A percentile compares a stretch with the other conserved stretches of the same genome.
Conservation (phyloP, 2,113 vertebrate species). For the Myotis brandtii region DNA sequence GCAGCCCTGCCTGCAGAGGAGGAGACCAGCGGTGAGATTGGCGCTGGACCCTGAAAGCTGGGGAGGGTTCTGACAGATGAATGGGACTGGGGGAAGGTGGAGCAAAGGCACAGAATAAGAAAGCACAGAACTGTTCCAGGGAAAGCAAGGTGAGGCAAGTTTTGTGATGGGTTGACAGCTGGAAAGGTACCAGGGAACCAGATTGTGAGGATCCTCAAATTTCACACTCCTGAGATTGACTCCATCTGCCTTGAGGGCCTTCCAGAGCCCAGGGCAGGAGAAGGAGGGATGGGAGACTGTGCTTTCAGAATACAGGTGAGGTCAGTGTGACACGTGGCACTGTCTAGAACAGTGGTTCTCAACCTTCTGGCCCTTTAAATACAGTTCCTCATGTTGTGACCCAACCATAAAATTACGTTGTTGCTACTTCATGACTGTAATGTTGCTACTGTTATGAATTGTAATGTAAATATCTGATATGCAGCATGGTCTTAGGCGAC, state of each 20-base stretch:
- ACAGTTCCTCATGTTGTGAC: too few species aligned
- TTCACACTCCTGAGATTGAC: neutral
- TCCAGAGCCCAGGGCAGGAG: neutral
- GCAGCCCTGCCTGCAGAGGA: neutral
- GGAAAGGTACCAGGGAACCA: neutral
- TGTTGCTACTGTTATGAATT: too few species aligned
- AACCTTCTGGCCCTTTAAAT: too few species aligned
- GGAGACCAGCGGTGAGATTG: neutral
- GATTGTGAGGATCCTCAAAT: neutral
- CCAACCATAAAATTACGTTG: too few species aligned
- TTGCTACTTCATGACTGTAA: too few species aligned
- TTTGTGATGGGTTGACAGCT: neutral
- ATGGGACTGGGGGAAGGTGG: neutral
- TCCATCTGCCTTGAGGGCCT: rapidly evolving
- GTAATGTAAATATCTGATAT: too few species aligned
- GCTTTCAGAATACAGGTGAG: neutral
- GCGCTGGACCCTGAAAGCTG: neutral
- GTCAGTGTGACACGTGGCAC: neutral
- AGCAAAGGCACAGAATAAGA: neutral
- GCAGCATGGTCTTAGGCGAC: too few species aligned
- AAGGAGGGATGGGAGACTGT: neutral
- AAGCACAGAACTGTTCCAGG: neutral
- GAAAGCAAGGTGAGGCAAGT: neutral
- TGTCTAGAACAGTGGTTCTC: neutral
- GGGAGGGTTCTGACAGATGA: neutral